Base-by-base conservation (phyloP, 2,113 vertebrate genomes). In the Stegastes partitus region DNA sequence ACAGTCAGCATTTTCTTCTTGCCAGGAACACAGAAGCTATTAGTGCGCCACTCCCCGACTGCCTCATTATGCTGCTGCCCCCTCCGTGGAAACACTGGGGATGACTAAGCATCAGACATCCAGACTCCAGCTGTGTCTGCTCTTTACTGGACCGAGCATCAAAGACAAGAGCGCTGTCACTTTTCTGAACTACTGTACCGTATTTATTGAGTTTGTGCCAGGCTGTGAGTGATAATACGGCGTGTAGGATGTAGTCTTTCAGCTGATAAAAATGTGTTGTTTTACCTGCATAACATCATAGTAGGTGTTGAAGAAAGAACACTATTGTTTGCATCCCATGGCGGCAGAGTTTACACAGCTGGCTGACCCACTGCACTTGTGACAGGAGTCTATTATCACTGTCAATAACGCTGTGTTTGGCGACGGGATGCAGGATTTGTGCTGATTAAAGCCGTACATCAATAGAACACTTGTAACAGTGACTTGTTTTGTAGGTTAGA, bases 1-100 rank as follows among this genome's bases (percentile, higher is more conserved):
- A 65, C 55, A 84, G 81, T 90, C 87, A 86, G 87, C 87, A 57
- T 26, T 90, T 84, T 82, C 66, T 75, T 79, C 74, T 78, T 34
- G 77, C 69, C 72, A 58, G 56, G 55, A 76, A 68, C 37, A 77
- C 61, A 79, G 75, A 53, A 22, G 83, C 75, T 37, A 66, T 87
- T 89, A 84, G 79, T 0, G 45, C 62, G 74, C 26, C 65, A 69
- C 82, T 87, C 57, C 77, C 82, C 65, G 47, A 57, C 68, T 68
- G 53, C 26, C 23, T 77, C 50, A 57, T 73, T 68, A 66, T 63
- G 57, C 73, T 37, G 58, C 82, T 19, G 26, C 68, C 61, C 55
- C 62, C 55, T 10, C 63, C 55, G 34, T 34, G 62, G 79, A 84
- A 75, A 77, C 61, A 11, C 50, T 31, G 71, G 31, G 44, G 23